Conservation (phyloP, 2,888 invertebrate species). For the Mesorhabditis sp. region DNA sequence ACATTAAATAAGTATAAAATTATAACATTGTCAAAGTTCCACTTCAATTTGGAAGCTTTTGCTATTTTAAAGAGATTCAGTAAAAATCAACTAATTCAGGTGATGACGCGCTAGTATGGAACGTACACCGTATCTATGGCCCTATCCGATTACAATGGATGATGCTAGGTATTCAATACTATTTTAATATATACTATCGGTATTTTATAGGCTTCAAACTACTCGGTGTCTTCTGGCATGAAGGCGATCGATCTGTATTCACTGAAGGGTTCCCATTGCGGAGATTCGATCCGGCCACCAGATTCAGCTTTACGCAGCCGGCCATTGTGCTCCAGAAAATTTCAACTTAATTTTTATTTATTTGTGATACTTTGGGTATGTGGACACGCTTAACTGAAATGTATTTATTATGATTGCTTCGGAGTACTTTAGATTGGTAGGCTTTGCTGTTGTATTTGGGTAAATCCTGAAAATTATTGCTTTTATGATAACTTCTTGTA, state of each 20-base stretch:
- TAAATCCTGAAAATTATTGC: too few species aligned
- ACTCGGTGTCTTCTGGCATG: background rate
- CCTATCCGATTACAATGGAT: background rate
- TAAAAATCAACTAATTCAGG: background rate
- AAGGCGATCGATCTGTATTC: background rate
- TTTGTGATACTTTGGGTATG: too few species aligned
- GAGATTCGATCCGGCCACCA: background rate
- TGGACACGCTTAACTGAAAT: too few species aligned
- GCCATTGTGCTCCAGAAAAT: constrained; percentile 1
- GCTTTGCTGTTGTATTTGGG: too few species aligned
- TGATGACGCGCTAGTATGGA: background rate
- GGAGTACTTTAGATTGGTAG: too few species aligned
- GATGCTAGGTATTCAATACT: background rate
- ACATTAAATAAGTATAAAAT: too few species aligned
- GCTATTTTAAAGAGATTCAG: background rate
- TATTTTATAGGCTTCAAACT: background rate
- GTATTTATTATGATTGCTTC: too few species aligned
- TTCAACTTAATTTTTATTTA: background rate
- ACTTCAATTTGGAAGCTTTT: background rate
- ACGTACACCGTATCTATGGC: constrained; percentile 1
- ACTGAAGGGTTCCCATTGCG: background rate
- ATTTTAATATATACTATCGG: too few species aligned
- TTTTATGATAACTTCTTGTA: too few species aligned
- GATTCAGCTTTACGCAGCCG: background rate
- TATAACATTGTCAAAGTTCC: too few species aligned